Evolutionary conservation across 2,113 vertebrate genomes (phyloP).

Genomic region (Muntiacus muntjak): DNA sequence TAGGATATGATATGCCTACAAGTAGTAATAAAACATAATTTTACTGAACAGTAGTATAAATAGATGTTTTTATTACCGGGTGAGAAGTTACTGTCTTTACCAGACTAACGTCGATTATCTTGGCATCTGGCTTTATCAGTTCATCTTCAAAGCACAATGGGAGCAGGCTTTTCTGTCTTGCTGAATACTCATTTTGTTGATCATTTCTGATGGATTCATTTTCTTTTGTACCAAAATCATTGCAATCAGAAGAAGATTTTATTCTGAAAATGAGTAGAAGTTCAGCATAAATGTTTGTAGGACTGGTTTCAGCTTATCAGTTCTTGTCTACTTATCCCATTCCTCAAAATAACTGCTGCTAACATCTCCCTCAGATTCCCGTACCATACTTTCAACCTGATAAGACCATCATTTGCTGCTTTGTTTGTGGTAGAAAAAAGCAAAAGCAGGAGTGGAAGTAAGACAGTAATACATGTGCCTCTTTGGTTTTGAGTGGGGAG

Average conservation of each 20-base stretch:
- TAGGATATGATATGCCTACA: not conserved
- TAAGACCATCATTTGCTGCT: not conserved
- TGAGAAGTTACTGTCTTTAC: not conserved
- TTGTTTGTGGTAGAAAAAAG: not conserved
- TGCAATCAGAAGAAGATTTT: not conserved
- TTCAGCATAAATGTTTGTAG: not conserved
- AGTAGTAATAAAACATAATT: not conserved
- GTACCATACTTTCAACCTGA: not conserved
- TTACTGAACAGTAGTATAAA: not conserved
- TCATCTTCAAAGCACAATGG: constrained; percentile 75
- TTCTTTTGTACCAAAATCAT: not conserved
- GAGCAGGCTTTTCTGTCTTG: constrained; percentile 15
- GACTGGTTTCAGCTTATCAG: not conserved
- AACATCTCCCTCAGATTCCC: not conserved
- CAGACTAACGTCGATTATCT: constrained; percentile 50
- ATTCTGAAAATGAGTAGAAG: constrained; percentile 57
- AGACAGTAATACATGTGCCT: not conserved
- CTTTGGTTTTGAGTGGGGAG: not conserved
- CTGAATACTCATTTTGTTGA: not conserved
- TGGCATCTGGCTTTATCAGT: constrained; percentile 66
- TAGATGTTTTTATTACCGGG: constrained; percentile 5
- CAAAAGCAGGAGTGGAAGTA: not conserved
- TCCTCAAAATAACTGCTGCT: not conserved
- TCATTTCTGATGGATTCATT: not conserved
- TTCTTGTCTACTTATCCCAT: not conserved